Percentiles rank a stretch among this genome's conserved stretches.
phyloP scores from a whole-genome alignment of 2,888 invertebrate species.

The Thymelicus lineola region DNA sequence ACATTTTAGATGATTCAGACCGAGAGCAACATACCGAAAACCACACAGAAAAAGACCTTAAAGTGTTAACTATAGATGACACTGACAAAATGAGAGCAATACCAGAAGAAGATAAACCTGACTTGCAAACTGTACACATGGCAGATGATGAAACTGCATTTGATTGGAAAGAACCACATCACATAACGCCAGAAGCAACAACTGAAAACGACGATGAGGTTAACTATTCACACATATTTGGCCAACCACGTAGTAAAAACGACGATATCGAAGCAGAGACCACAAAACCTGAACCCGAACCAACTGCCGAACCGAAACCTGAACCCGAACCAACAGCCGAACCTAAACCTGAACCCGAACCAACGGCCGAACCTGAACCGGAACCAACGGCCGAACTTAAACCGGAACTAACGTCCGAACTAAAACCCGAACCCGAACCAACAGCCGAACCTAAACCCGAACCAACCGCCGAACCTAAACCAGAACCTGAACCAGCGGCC shows the following conservation, averaged over 20 bases:
- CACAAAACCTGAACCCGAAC: conserved; percentile 60
- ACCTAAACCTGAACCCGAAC: conserved; percentile 62
- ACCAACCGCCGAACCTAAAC: conserved; percentile 63
- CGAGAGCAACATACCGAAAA: conserved; percentile 46
- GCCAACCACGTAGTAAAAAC: conserved; percentile 50
- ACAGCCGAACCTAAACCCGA: conserved; percentile 59
- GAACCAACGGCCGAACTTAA: conserved; percentile 35
- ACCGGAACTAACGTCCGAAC: conserved; percentile 43
- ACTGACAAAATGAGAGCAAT: conserved; percentile 55
- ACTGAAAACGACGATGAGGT: conserved; percentile 62
- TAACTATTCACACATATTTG: conserved; percentile 67
- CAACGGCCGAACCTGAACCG: conserved; percentile 46
- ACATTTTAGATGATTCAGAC: conserved; percentile 56
- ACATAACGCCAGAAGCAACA: conserved; percentile 56
- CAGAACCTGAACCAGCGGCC: conserved; percentile 66
- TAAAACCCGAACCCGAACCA: conserved; percentile 46
- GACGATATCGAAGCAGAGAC: conserved; percentile 50
- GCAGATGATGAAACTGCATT: conserved; percentile 52
- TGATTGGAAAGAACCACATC: conserved; percentile 68
- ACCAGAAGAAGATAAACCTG: conserved; percentile 57
- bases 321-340: conserved; percentile 65
- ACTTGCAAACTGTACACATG: conserved; percentile 50
- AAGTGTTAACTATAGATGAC: conserved; percentile 54
- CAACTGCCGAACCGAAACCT: conserved; percentile 63
- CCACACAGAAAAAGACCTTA: conserved; percentile 44